A percentile compares a stretch with the other conserved stretches of the same genome.
phyloP scores from a whole-genome alignment of 2,888 invertebrate genomes.

The Eutolmus rufibarbis region DNA sequence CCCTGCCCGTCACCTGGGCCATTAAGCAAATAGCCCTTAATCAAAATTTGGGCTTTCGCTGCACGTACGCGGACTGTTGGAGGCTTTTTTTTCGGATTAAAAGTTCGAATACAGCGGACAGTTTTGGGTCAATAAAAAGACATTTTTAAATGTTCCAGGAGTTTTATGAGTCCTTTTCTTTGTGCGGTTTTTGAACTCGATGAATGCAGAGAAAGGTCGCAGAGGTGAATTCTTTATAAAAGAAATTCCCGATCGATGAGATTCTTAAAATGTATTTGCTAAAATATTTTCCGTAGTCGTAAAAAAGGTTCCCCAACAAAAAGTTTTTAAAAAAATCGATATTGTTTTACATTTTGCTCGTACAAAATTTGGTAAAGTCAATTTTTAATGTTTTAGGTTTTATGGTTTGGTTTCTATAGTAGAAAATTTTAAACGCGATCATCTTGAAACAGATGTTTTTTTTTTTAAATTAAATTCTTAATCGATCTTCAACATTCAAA shows the following conservation, averaged over 20 bases:
- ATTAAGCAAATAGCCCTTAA: background rate
- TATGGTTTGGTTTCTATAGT: too few species aligned
- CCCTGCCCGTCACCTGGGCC: background rate
- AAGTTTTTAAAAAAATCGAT: too few species aligned
- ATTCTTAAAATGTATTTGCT: background rate
- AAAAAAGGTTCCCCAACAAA: too few species aligned
- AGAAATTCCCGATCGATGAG: background rate
- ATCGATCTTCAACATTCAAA: too few species aligned
- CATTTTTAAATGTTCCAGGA: background rate
- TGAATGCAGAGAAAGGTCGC: background rate
- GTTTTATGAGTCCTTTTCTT: background rate
- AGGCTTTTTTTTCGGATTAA: background rate
- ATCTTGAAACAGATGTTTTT: too few species aligned
- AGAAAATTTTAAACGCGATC: too few species aligned
- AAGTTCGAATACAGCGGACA: background rate
- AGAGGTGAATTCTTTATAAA: background rate
- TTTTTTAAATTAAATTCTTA: too few species aligned
- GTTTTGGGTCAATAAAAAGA: background rate
- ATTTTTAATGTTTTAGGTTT: too few species aligned
- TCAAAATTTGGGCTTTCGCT: background rate
- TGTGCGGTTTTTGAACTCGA: background rate
- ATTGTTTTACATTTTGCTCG: too few species aligned
- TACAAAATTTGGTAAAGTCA: too few species aligned
- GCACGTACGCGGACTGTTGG: background rate
- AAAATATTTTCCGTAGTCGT: too few species aligned